A percentile compares a stretch with the other conserved stretches of the same genome.
phyloP scores from a whole-genome alignment of 2,797 vertebrate genomes.

The Peromyscus melanophrys region DNA sequence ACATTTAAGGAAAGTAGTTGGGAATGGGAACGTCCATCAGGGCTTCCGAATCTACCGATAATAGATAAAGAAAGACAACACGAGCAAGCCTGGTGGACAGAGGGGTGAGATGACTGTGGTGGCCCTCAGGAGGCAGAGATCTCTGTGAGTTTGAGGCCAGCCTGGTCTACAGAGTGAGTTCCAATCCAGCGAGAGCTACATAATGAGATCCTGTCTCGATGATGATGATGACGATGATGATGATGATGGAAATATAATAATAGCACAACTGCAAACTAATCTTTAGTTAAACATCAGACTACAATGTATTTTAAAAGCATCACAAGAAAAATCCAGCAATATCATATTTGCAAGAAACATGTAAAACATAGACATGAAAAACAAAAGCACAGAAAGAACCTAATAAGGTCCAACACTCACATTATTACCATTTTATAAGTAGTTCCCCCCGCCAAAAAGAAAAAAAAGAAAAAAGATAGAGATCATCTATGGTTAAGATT shows the following conservation, averaged over 20 bases:
- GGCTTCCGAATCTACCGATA: not conserved
- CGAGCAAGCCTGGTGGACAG: not conserved
- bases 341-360: not conserved
- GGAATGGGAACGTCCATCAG: not conserved
- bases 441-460: not conserved
- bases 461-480: not conserved
- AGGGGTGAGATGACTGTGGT: not conserved
- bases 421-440: not conserved
- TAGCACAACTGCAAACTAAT: constrained; percentile 27
- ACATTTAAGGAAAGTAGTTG: not conserved
- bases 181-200: not conserved
- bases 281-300: not conserved
- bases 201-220: not conserved
- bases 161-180: not conserved
- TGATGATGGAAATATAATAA: too few species aligned
- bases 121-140: not conserved
- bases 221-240: not conserved
- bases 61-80: not conserved
- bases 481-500: not conserved
- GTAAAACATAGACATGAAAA: constrained; percentile 38
- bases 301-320: not conserved
- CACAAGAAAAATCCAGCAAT: constrained; percentile 57
- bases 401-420: not conserved
- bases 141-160: not conserved
- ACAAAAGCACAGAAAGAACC: not conserved